A percentile compares a stretch with the other conserved stretches of the same genome.
These are phyloP conservation scores for Hofmannophila pseudospretella DNA, from an alignment of 2,888 invertebrate species.

Conservation along the genomic window DNA sequence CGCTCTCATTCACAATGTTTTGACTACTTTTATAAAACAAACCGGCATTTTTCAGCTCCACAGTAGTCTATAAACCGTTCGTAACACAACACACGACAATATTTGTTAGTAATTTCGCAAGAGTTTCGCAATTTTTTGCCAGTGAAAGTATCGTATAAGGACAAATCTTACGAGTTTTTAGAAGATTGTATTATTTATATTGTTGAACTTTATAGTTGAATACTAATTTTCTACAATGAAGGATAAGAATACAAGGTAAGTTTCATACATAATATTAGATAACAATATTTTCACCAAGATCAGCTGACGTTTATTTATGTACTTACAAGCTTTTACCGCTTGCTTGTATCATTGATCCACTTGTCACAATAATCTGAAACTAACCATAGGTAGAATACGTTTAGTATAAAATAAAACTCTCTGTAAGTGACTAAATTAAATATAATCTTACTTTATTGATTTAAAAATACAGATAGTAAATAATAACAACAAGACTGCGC, in stretches of 20 bases:
- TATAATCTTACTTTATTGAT: too few species aligned
- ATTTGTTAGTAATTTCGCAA: constrained; percentile 9
- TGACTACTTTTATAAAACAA: constrained; percentile 30
- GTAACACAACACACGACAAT: neutral
- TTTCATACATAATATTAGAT: constrained; percentile 8
- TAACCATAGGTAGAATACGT: too few species aligned
- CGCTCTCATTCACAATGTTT: constrained; percentile 47
- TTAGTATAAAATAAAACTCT: too few species aligned
- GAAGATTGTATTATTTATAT: constrained; percentile 11
- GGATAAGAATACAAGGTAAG: constrained; percentile 49
- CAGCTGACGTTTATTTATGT: neutral
- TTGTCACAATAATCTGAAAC: too few species aligned
- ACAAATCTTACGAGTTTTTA: constrained; percentile 11
- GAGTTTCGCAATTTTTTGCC: constrained; percentile 15
- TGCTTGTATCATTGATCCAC: too few species aligned
- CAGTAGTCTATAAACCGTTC: constrained; percentile 10
- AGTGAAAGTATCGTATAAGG: constrained; percentile 34
- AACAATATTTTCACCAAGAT: neutral
- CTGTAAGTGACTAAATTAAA: too few species aligned
- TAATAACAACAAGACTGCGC: too few species aligned
- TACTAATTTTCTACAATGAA: constrained; percentile 32
- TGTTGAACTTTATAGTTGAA: constrained; percentile 1
- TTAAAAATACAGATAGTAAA: too few species aligned
- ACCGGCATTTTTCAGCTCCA: constrained; percentile 29
- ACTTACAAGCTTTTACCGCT: too few species aligned